Evolutionary conservation across 2,113 vertebrate species (phyloP).

Genomic region (Meriones unguiculatus): DNA sequence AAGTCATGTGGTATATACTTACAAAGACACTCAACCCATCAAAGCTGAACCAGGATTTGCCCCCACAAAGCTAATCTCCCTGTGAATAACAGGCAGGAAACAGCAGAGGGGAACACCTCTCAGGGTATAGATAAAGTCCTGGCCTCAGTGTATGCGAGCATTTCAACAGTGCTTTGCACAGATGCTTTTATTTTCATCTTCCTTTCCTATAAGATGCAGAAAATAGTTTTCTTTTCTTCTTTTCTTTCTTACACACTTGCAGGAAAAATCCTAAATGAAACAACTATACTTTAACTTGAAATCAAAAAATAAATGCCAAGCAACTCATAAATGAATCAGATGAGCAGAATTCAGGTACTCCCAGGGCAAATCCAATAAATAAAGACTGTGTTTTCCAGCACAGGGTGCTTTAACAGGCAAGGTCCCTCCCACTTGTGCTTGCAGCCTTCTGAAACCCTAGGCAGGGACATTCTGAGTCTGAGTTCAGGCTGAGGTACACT

Average conservation of each 20-base stretch:
- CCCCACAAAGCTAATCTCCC: not conserved
- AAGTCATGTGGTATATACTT: not conserved
- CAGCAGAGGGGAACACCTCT: not conserved
- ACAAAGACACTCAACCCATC: not conserved
- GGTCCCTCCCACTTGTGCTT: too few relatives aligned
- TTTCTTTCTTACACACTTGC: not conserved
- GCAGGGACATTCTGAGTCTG: too few relatives aligned
- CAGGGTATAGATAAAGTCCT: not conserved
- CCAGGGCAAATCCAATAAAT: not conserved
- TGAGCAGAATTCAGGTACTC: not conserved
- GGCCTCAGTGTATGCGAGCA: not conserved
- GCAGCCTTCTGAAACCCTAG: not conserved
- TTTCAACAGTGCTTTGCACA: not conserved
- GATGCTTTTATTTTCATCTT: not conserved
- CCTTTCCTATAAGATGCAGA: not conserved
- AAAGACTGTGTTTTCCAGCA: not conserved
- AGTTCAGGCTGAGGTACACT: not conserved
- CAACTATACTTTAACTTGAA: constrained; percentile 17
- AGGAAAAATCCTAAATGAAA: constrained; percentile 21
- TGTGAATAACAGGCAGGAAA: constrained; percentile 4
- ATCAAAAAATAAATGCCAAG: constrained; percentile 52
- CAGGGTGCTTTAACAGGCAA: not conserved
- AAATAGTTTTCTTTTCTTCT: not conserved
- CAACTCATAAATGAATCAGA: constrained; percentile 1
- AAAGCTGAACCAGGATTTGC: not conserved